A percentile compares a stretch with the other conserved stretches of the same genome.
Conservation (phyloP, 2,113 vertebrate genomes). For the Indicator maculatus region DNA sequence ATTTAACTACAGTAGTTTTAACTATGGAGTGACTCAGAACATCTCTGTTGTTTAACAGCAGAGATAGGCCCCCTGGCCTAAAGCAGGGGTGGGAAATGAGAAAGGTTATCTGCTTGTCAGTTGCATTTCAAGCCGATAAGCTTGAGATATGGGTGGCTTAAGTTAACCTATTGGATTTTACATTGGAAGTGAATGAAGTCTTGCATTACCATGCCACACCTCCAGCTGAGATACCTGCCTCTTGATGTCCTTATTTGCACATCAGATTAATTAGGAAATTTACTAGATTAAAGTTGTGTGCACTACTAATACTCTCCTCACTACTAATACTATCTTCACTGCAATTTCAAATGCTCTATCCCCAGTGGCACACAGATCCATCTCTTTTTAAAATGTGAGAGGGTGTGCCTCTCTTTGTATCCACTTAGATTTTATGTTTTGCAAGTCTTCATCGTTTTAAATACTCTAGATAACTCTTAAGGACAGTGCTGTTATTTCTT, state of each 20-base stretch:
- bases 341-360: not conserved
- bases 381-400: not conserved
- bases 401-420: not conserved
- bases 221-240: not conserved
- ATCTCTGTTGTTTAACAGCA: not conserved
- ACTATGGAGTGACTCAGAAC: not conserved
- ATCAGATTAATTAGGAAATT: not conserved
- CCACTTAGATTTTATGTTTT: not conserved
- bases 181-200: not conserved
- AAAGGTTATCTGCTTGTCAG: slow-evolving; percentile 2
- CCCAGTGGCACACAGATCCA: not conserved
- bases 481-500: not conserved
- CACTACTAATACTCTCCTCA: not conserved
- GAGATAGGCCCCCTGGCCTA: not conserved
- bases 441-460: not conserved
- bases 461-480: not conserved
- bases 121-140: slow-evolving; percentile 32
- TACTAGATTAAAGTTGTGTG: not conserved
- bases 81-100: slow-evolving; percentile 20
- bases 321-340: not conserved
- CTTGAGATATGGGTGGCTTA: slow-evolving; percentile 10
- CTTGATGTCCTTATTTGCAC: not conserved
- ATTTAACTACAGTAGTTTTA: too few relatives aligned
- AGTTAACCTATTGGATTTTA: not conserved
- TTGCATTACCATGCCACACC: not conserved